phyloP scores from a whole-genome alignment of 2,888 invertebrate genomes.

The Tryphoninae sp. region DNA sequence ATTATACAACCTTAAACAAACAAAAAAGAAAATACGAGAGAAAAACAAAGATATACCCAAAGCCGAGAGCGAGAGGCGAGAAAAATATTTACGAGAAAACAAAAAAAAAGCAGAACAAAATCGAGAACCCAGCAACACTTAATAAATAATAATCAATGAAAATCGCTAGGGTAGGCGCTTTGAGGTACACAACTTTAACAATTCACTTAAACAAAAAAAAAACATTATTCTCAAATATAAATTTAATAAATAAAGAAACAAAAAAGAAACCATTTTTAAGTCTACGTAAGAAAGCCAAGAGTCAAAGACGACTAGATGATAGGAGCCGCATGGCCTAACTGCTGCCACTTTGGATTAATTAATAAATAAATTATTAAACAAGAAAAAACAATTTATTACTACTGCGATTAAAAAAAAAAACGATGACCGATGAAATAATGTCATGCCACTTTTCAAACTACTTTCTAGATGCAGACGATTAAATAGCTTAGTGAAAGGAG shows the following conservation, averaged over 20 bases:
- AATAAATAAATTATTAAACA: conserved; percentile 72
- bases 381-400: conserved; percentile 76
- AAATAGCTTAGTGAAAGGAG: conserved; percentile 67
- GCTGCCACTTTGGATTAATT: conserved; percentile 80
- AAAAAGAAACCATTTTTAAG: conserved; percentile 71
- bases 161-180: conserved; percentile 80
- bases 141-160: conserved; percentile 66
- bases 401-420: conserved; percentile 73
- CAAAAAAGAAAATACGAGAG: not conserved
- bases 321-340: conserved; percentile 81
- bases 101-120: conserved; percentile 34
- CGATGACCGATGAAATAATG: conserved; percentile 67
- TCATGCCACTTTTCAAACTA: conserved; percentile 79
- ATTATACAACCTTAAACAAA: conserved; percentile 41
- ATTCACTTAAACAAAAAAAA: conserved; percentile 73
- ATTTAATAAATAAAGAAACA: conserved; percentile 56
- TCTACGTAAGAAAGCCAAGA: conserved; percentile 79
- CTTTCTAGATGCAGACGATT: conserved; percentile 78
- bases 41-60: conserved; percentile 33
- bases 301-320: conserved; percentile 79
- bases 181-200: conserved; percentile 76
- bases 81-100: conserved; percentile 53
- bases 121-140: conserved; percentile 46
- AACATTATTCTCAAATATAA: conserved; percentile 60
- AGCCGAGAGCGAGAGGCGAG: conserved; percentile 50